phyloP scores from a whole-genome alignment of 2,797 vertebrate species.

The Ctenopoma kingsleyae region DNA sequence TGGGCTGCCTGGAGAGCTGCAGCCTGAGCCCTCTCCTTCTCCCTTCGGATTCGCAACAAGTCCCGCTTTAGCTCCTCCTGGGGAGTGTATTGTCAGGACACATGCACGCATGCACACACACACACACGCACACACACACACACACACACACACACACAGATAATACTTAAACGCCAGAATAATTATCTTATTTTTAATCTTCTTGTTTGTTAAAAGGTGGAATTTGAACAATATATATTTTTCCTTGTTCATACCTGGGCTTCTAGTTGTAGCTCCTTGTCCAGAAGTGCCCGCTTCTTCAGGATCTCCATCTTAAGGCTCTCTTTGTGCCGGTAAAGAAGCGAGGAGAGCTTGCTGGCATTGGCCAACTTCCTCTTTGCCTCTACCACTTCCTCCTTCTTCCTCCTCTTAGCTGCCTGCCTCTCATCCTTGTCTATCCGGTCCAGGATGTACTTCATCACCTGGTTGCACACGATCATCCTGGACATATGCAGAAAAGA shows the following conservation, averaged over 20 bases:
- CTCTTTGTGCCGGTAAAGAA: slow-evolving; percentile 97
- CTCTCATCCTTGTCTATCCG: slow-evolving; percentile 97
- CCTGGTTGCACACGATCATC: slow-evolving; percentile 99
- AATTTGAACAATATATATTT: not conserved
- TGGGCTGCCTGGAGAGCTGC: slow-evolving; percentile 82
- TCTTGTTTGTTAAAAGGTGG: too few relatives aligned
- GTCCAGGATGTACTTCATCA: slow-evolving; percentile 98
- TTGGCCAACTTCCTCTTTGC: slow-evolving; percentile 94
- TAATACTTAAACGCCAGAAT: not conserved
- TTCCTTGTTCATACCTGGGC: slow-evolving; percentile 87
- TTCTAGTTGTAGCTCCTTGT: slow-evolving; percentile 95
- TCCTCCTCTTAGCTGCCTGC: slow-evolving; percentile 92
- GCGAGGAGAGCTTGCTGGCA: slow-evolving; percentile 92
- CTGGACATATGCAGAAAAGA: slow-evolving; percentile 74
- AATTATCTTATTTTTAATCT: not conserved
- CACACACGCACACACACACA: too few relatives aligned
- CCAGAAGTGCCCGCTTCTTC: slow-evolving; percentile 94
- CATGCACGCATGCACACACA: too few relatives aligned
- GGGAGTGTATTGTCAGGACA: not conserved
- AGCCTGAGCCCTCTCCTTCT: slow-evolving; percentile 90
- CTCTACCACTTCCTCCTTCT: slow-evolving; percentile 95
- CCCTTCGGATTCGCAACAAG: slow-evolving; percentile 89
- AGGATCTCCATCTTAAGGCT: slow-evolving; percentile 96
- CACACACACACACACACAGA: too few relatives aligned
- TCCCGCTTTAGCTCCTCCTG: slow-evolving; percentile 96